Evolutionary conservation across 1,140 invertebrate species (phyloP).

Genomic region (Calephelis nemesis): DNA sequence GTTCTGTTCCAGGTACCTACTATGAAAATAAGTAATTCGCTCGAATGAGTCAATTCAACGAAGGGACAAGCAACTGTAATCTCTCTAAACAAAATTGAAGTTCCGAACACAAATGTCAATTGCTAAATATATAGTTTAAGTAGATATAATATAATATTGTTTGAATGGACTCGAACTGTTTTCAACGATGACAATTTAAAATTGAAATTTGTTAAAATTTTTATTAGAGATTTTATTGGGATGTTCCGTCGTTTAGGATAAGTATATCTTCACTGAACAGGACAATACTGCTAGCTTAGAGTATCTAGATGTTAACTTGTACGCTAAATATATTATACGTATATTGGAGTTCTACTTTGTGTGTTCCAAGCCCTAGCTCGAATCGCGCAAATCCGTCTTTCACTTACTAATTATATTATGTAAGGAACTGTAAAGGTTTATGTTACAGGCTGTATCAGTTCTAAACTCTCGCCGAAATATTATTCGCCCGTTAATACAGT

Average conservation of each 20-base stretch:
- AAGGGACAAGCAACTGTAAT: slow-evolving; percentile 31
- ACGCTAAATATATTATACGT: slow-evolving; percentile 20
- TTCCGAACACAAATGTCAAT: slow-evolving; percentile 47
- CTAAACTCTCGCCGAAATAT: no score
- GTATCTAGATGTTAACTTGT: slow-evolving; percentile 18
- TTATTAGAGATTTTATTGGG: slow-evolving; percentile 38
- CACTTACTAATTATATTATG: no score
- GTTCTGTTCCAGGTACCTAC: neutral
- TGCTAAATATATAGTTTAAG: slow-evolving; percentile 32
- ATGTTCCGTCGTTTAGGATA: slow-evolving; percentile 52
- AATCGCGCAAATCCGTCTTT: neutral
- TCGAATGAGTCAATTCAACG: slow-evolving; percentile 32
- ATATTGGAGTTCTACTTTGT: neutral
- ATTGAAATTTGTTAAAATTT: slow-evolving; percentile 37
- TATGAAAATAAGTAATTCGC: slow-evolving; percentile 23
- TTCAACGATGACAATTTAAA: slow-evolving; percentile 24
- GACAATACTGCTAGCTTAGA: slow-evolving; percentile 62
- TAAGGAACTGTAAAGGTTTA: no score
- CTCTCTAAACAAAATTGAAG: slow-evolving; percentile 39
- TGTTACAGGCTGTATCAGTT: no score
- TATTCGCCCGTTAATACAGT: no score
- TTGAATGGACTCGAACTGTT: slow-evolving; percentile 23
- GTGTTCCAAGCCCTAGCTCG: neutral
- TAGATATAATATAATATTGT: slow-evolving; percentile 30
- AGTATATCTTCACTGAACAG: slow-evolving; percentile 48